Percentiles rank a stretch among this genome's conserved stretches.
Evolutionary conservation across 2,797 vertebrate species (phyloP).

Genomic region (Myripristis murdjan): DNA sequence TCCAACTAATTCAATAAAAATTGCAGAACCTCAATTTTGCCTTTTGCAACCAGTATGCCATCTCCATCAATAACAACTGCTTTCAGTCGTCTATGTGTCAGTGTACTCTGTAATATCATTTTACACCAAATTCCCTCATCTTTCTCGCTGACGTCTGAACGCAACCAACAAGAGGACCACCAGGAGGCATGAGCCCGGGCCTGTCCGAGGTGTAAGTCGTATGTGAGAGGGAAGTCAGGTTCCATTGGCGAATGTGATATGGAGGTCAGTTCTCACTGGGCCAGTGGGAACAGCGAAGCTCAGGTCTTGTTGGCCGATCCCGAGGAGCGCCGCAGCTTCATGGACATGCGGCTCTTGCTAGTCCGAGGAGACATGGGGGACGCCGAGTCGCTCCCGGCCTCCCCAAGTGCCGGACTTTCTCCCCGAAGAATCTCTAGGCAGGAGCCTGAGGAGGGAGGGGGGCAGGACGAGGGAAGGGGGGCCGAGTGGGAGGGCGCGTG

Average conservation of each 20-base stretch:
- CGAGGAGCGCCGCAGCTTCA: constrained; percentile 98
- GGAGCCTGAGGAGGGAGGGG: constrained; percentile 87
- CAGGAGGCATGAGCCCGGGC: constrained; percentile 69
- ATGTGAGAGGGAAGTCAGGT: not conserved
- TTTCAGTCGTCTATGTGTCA: too few relatives aligned
- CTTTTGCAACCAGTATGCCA: too few relatives aligned
- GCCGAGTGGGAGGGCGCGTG: not conserved
- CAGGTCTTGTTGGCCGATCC: constrained; percentile 98
- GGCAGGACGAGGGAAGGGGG: constrained; percentile 24
- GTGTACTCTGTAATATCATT: not conserved
- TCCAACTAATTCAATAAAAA: not conserved
- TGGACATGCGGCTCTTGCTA: constrained; percentile 99
- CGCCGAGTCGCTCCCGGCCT: constrained; percentile 91
- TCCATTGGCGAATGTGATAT: constrained; percentile 8
- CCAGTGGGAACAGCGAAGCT: not conserved
- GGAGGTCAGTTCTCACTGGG: not conserved
- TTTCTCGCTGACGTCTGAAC: not conserved
- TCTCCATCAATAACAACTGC: not conserved
- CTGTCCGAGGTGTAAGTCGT: constrained; percentile 71
- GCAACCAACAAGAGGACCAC: not conserved
- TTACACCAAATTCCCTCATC: not conserved
- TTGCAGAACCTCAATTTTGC: too few relatives aligned
- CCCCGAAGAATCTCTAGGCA: constrained; percentile 93
- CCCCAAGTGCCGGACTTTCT: constrained; percentile 90
- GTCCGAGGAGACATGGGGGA: constrained; percentile 98